phyloP scores from a whole-genome alignment of 2,797 vertebrate genomes.

The Salarias fasciatus region DNA sequence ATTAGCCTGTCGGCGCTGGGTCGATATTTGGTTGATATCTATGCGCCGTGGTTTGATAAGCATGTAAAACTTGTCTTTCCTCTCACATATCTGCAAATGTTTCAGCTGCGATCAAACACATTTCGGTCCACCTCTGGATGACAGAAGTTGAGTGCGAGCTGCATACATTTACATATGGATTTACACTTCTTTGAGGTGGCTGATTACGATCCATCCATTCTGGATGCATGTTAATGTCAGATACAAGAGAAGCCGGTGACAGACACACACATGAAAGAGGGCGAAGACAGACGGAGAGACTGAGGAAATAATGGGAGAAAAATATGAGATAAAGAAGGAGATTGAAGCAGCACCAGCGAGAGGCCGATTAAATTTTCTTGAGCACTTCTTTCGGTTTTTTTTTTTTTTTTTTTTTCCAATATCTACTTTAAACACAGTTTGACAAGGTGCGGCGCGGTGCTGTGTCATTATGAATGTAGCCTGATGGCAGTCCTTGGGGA shows the following conservation, averaged over 20 bases:
- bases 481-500: conserved; percentile 44
- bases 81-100: conserved; percentile 16
- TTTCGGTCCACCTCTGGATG: conserved; percentile 22
- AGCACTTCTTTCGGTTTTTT: conserved; percentile 27
- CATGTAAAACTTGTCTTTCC: neutral
- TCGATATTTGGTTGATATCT: neutral
- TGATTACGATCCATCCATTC: conserved; percentile 14
- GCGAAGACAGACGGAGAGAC: neutral
- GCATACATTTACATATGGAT: conserved; percentile 29
- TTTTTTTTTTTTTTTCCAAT: neutral
- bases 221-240: conserved; percentile 5
- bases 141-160: neutral
- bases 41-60: conserved; percentile 28
- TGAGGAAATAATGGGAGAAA: neutral
- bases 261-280: conserved; percentile 7
- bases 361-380: conserved; percentile 39
- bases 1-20: neutral
- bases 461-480: conserved; percentile 45
- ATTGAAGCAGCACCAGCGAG: conserved; percentile 4
- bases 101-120: conserved; percentile 34
- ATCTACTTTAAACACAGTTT: conserved; percentile 53
- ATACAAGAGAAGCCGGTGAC: neutral
- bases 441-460: conserved; percentile 36
- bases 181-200: conserved; percentile 5
- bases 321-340: conserved; percentile 6